Percentiles rank a stretch among this genome's conserved stretches.
Conservation (phyloP, 2,888 invertebrate genomes). For the Spicauda simplicius region DNA sequence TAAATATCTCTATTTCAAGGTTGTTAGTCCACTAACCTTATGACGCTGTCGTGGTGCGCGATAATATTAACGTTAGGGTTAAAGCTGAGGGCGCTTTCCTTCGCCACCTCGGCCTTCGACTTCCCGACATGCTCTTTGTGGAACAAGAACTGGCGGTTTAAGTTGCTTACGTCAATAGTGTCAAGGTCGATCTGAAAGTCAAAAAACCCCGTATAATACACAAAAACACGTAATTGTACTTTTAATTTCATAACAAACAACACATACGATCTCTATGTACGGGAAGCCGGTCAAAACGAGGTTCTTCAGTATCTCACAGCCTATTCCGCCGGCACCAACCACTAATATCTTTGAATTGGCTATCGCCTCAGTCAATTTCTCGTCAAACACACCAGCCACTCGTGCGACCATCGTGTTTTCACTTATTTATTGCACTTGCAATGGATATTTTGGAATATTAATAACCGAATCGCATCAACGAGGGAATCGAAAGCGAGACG, state of each 20-base stretch:
- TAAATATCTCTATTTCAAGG: too few relatives aligned
- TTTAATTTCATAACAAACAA: conserved; percentile 31
- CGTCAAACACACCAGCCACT: conserved; percentile 87
- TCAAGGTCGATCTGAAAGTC: conserved; percentile 97
- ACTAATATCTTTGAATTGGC: conserved; percentile 91
- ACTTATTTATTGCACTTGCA: not conserved
- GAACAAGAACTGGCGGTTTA: conserved; percentile 99
- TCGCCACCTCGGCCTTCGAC: conserved; percentile 97
- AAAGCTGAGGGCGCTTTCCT: conserved; percentile 93
- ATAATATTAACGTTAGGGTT: conserved; percentile 95
- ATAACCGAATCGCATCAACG: not conserved
- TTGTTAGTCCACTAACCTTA: conserved; percentile 74
- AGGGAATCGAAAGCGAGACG: conserved; percentile 11
- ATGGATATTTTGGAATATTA: conserved; percentile 2
- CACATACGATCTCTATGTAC: conserved; percentile 96
- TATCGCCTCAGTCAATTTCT: conserved; percentile 87
- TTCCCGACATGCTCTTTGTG: conserved; percentile 99
- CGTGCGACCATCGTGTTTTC: conserved; percentile 86
- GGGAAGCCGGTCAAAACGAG: conserved; percentile 97
- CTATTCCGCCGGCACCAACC: conserved; percentile 99
- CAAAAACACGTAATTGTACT: not conserved
- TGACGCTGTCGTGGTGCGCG: conserved; percentile 97
- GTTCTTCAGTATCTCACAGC: conserved; percentile 99
- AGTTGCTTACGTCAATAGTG: conserved; percentile 99
- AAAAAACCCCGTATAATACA: too few relatives aligned